Conservation (phyloP, 2,113 vertebrate genomes). For the Jacana jacana region DNA sequence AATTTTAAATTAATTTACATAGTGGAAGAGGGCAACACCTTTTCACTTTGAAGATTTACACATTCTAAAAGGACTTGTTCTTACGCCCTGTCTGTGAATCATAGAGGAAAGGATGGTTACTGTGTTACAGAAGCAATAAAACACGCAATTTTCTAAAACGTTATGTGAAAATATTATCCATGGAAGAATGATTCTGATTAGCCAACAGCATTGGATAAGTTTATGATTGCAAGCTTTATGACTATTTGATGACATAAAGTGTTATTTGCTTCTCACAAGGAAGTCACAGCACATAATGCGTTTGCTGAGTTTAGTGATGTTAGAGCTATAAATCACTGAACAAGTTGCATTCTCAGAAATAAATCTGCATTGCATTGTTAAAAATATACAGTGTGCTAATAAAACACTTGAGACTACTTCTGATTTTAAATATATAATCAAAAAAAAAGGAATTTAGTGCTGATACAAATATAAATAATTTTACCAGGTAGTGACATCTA, state of each 20-base stretch:
- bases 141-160: constrained; percentile 6
- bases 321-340: constrained; percentile 18
- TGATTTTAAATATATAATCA: not conserved
- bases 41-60: not conserved
- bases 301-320: not conserved
- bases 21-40: not conserved
- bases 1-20: not conserved
- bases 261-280: constrained; percentile 5
- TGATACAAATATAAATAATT: not conserved
- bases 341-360: not conserved
- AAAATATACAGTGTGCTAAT: not conserved
- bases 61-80: not conserved
- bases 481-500: not conserved
- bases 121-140: constrained; percentile 44
- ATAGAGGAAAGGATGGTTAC: not conserved
- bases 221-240: constrained; percentile 38
- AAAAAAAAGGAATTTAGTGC: not conserved
- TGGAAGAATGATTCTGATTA: constrained; percentile 54
- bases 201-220: not conserved
- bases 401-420: not conserved
- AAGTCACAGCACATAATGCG: not conserved
- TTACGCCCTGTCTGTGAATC: not conserved
- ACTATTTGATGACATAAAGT: constrained; percentile 15
- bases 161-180: constrained; percentile 24
- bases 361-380: not conserved